Evolutionary conservation across 2,113 vertebrate species (phyloP).

Genomic region (Cynopterus brachyotis): DNA sequence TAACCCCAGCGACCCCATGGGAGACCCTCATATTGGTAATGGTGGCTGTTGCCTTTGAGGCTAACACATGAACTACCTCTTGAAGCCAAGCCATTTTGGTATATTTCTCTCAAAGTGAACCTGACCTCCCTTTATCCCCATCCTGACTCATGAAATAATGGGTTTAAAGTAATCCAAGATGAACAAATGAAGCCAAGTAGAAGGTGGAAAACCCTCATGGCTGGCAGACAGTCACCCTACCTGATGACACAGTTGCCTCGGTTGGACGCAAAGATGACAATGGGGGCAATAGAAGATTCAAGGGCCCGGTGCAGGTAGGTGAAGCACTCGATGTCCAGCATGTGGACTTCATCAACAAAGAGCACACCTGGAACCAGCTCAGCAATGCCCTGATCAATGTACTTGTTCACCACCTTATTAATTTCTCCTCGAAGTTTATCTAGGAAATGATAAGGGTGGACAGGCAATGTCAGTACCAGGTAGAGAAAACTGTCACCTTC

Average conservation of each 20-base stretch:
- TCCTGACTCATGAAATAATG: rapidly evolving
- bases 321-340: conserved; percentile 99
- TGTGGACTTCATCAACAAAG: conserved; percentile 98
- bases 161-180: neutral
- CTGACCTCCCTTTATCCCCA: neutral
- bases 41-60: neutral
- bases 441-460: conserved; percentile 64
- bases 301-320: conserved; percentile 96
- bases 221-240: conserved; percentile 74
- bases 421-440: conserved; percentile 98
- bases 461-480: neutral
- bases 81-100: neutral
- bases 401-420: conserved; percentile 99
- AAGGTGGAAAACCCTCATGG: neutral
- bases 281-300: conserved; percentile 96
- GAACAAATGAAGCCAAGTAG: no score
- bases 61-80: neutral
- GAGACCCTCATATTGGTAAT: neutral
- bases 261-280: conserved; percentile 98
- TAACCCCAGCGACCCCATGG: neutral
- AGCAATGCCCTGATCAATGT: conserved; percentile 97
- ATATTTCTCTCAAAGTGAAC: neutral
- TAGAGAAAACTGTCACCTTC: rapidly evolving
- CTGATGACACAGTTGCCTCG: conserved; percentile 96
- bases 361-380: conserved; percentile 97